Evolutionary conservation across 2,888 invertebrate species (phyloP).

Genomic region (Eulithis testata): DNA sequence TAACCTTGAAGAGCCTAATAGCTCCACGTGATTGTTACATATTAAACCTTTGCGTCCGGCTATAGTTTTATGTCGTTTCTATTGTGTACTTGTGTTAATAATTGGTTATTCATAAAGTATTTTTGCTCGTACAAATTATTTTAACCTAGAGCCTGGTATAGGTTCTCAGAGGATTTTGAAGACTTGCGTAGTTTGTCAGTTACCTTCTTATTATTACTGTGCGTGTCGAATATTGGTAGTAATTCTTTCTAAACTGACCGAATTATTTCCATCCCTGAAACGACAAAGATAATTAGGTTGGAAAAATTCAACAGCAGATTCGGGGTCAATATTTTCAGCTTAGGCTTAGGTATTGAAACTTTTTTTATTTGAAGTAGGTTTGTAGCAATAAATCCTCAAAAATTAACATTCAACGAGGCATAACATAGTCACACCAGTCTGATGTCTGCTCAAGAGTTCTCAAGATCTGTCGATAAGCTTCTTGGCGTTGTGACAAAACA

Average conservation of each 20-base stretch:
- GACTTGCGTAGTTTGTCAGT: background rate
- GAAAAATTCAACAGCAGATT: too few species aligned
- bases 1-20: slow-evolving; percentile 71
- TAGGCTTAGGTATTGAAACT: background rate
- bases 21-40: slow-evolving; percentile 68
- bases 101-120: slow-evolving; percentile 19
- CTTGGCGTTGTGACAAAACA: slow-evolving; percentile 28
- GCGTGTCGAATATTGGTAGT: background rate
- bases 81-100: slow-evolving; percentile 28
- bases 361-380: background rate
- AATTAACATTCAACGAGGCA: slow-evolving; percentile 3
- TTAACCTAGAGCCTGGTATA: slow-evolving; percentile 13
- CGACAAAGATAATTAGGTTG: too few species aligned
- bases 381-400: background rate
- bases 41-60: slow-evolving; percentile 58
- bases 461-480: slow-evolving; percentile 21
- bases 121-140: slow-evolving; percentile 20
- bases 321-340: background rate
- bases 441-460: slow-evolving; percentile 16
- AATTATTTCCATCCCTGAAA: too few species aligned
- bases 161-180: slow-evolving; percentile 4
- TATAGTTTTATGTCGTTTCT: slow-evolving; percentile 43
- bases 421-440: slow-evolving; percentile 10
- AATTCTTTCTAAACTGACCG: too few species aligned
- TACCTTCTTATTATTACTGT: background rate